Evolutionary conservation across 1,140 invertebrate species (phyloP).

Genomic region (Diploscapter pachys): DNA sequence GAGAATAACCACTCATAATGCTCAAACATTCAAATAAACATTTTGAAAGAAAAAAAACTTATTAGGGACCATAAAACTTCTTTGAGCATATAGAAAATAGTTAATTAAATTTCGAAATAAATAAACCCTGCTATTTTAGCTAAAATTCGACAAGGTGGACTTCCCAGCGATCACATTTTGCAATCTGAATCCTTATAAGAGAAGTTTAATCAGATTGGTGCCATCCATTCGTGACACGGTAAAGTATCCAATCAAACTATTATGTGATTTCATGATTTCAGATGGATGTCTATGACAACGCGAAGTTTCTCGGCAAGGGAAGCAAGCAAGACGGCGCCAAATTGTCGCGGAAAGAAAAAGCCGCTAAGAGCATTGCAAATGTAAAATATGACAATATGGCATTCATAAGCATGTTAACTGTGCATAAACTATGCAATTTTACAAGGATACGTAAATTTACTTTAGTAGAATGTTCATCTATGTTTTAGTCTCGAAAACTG

Average conservation of each 20-base stretch:
- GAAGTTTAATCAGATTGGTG: constrained; percentile 34
- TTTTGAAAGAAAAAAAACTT: too few species aligned
- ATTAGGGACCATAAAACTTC: too few species aligned
- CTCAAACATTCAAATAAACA: too few species aligned
- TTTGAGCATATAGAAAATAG: too few species aligned
- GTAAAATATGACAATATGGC: neutral
- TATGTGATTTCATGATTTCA: constrained; percentile 10
- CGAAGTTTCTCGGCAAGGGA: constrained; percentile 24
- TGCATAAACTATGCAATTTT: too few species aligned
- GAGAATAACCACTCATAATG: too few species aligned
- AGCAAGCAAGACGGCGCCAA: constrained; percentile 30
- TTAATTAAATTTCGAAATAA: too few species aligned
- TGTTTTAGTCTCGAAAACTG: too few species aligned
- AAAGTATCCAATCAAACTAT: neutral
- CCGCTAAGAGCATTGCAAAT: constrained; percentile 11
- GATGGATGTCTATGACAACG: constrained; percentile 40
- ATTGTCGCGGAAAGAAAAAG: constrained; percentile 26
- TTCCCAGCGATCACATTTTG: constrained; percentile 36
- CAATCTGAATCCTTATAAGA: constrained; percentile 35
- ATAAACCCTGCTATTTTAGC: constrained; percentile 16
- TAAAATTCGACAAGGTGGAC: constrained; percentile 37
- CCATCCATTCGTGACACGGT: constrained; percentile 36
- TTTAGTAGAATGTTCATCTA: too few species aligned
- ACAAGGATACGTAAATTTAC: too few species aligned
- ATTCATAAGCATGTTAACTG: too few species aligned